Conservation (phyloP, 2,888 invertebrate species). For the Pheosia gnoma region DNA sequence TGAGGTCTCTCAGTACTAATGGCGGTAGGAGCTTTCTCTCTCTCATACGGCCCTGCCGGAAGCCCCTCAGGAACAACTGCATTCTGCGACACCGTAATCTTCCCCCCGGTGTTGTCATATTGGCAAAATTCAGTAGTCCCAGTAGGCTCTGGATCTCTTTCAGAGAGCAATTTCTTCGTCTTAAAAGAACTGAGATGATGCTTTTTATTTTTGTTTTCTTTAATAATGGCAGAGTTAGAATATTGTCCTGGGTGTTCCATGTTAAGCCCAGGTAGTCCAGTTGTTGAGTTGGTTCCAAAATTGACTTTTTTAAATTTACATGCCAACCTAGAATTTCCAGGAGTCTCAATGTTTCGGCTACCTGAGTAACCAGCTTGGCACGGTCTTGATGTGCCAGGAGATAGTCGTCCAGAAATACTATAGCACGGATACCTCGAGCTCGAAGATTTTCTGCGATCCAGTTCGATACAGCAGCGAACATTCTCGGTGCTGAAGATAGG, state of each 20-base stretch:
- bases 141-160: conserved; percentile 21
- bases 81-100: conserved; percentile 21
- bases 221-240: too few relatives aligned
- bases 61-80: conserved; percentile 21
- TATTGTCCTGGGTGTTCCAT: conserved; percentile 9
- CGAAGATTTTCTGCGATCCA: background rate
- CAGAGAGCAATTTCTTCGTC: too few relatives aligned
- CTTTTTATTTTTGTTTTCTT: too few relatives aligned
- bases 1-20: too few relatives aligned
- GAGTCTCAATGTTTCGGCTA: background rate
- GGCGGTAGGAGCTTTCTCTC: conserved; percentile 14
- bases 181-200: too few relatives aligned
- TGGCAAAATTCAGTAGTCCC: conserved; percentile 30
- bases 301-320: too few relatives aligned
- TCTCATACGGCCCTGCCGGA: conserved; percentile 14
- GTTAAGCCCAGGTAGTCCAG: conserved; percentile 11
- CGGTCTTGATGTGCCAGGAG: background rate
- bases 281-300: too few relatives aligned
- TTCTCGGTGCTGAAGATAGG: too few relatives aligned
- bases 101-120: background rate
- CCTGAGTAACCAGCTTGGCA: background rate
- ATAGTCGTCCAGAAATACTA: background rate
- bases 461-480: too few relatives aligned
- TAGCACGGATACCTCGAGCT: background rate
- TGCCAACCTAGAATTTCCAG: too few relatives aligned